These are phyloP conservation scores for Menidia beryllina DNA, from an alignment of 2,113 vertebrate genomes.

Conservation along the genomic window DNA sequence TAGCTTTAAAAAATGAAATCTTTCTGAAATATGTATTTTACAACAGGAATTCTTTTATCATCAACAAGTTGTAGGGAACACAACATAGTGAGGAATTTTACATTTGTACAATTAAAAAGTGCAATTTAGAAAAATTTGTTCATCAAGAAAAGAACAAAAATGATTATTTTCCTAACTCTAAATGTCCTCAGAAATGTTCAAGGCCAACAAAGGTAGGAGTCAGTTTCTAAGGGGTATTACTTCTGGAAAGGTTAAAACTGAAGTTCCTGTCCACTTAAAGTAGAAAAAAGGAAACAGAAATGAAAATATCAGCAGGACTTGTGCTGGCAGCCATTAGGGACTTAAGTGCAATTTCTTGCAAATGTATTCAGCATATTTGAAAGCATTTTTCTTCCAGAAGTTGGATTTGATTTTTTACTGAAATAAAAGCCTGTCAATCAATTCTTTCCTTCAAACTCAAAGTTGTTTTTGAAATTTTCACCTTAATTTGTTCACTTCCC, in stretches of 20 bases:
- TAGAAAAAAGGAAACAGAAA: conserved; percentile 23
- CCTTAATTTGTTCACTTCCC: background rate
- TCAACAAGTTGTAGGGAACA: too few relatives aligned
- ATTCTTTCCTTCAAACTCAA: background rate
- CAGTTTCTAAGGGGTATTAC: conserved; percentile 10
- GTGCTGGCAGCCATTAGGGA: conserved; percentile 4
- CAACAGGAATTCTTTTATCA: too few relatives aligned
- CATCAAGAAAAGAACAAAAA: too few relatives aligned
- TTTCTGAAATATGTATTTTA: too few relatives aligned
- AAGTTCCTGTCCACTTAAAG: conserved; percentile 24
- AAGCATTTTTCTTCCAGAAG: background rate
- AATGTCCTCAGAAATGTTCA: background rate
- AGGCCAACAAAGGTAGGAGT: conserved; percentile 1
- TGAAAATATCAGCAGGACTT: conserved; percentile 9
- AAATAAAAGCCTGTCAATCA: conserved; percentile 15
- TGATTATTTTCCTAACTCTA: conserved; percentile 4
- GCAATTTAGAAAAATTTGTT: background rate
- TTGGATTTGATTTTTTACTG: conserved; percentile 2
- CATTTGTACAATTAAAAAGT: background rate
- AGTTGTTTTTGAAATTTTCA: conserved; percentile 4
- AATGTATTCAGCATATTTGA: conserved; percentile 3
- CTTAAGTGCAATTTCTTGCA: conserved; percentile 14
- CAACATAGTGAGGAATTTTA: background rate
- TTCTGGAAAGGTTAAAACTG: conserved; percentile 48
- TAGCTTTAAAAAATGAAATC: too few relatives aligned